These are phyloP conservation scores for Catostomus latipinnis DNA, from an alignment of 2,797 vertebrate genomes.

Conservation along the genomic window DNA sequence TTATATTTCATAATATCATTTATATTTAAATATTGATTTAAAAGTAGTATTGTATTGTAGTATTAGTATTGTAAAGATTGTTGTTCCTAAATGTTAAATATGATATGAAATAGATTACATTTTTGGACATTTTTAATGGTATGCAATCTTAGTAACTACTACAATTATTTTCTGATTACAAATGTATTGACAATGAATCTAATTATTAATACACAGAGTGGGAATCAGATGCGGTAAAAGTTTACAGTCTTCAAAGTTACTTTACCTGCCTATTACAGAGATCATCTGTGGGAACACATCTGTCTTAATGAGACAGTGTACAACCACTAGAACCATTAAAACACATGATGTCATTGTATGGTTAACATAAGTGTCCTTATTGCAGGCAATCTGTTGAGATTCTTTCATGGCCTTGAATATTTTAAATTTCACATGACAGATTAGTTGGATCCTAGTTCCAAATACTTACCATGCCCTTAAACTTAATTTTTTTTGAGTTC, in stretches of 20 bases:
- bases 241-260: slow-evolving; percentile 37
- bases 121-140: neutral
- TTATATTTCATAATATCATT: too few species aligned
- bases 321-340: neutral
- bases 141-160: neutral
- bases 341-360: neutral
- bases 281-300: slow-evolving; percentile 38
- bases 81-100: too few species aligned
- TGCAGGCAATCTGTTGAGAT: neutral
- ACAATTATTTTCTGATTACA: neutral
- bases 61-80: too few species aligned
- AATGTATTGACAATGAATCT: slow-evolving; percentile 23
- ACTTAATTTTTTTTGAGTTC: too few species aligned
- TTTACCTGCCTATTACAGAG: slow-evolving; percentile 14
- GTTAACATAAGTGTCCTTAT: neutral
- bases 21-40: too few species aligned
- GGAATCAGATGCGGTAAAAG: slow-evolving; percentile 30
- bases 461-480: too few species aligned
- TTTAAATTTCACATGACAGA: too few species aligned
- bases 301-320: neutral
- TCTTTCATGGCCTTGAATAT: too few species aligned
- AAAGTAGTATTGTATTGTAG: too few species aligned
- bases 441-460: too few species aligned
- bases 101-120: too few species aligned
- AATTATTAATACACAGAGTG: slow-evolving; percentile 27